These are phyloP conservation scores for Papilio protenor DNA, from an alignment of 2,888 invertebrate species.

Conservation along the genomic window DNA sequence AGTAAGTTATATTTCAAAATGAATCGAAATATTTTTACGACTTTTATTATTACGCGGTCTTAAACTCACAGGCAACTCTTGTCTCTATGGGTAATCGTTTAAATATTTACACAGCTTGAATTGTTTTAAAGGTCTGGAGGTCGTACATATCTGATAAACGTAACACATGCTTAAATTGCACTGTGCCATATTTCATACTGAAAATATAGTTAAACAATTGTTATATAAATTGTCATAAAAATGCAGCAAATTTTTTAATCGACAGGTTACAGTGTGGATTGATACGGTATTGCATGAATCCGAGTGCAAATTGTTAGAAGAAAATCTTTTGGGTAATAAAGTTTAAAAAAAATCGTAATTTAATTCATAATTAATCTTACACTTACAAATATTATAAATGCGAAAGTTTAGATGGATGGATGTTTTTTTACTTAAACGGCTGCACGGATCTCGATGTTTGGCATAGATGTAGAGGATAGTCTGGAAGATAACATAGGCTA, in stretches of 20 bases:
- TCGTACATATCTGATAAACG: not conserved
- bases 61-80: not conserved
- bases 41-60: not conserved
- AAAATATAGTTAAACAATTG: not conserved
- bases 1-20: conserved; percentile 52
- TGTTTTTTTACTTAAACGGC: no score
- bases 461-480: no score
- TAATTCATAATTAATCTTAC: not conserved
- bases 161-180: not conserved
- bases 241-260: not conserved
- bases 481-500: no score
- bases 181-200: not conserved
- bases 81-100: not conserved
- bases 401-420: no score
- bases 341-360: not conserved
- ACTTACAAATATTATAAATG: no score
- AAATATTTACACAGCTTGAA: conserved; percentile 1
- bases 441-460: no score
- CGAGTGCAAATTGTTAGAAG: conserved; percentile 61
- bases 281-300: conserved; percentile 64
- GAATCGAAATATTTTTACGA: not conserved
- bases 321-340: conserved; percentile 67
- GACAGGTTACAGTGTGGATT: conserved; percentile 70
- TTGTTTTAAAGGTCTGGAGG: not conserved
- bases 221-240: not conserved